Evolutionary conservation across 2,888 invertebrate genomes (phyloP).

Genomic region (Drosophila crucigera): DNA sequence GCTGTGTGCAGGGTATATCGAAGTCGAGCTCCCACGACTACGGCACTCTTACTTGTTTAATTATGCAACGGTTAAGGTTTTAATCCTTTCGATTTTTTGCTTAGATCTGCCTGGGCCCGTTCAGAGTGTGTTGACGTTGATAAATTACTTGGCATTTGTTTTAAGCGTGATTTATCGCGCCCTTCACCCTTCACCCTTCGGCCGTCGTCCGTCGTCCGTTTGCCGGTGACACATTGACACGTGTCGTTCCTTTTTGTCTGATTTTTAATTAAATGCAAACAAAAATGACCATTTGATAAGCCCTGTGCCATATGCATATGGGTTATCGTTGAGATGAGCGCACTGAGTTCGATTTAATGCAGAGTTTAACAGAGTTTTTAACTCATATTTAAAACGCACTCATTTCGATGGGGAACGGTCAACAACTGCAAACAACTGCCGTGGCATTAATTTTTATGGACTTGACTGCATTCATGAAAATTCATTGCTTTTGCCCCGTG

Average conservation of each 20-base stretch:
- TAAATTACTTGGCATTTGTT: constrained; percentile 83
- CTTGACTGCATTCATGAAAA: constrained; percentile 80
- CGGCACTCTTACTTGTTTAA: constrained; percentile 47
- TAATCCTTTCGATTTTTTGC: constrained; percentile 74
- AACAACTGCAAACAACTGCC: constrained; percentile 64
- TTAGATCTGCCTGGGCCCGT: constrained; percentile 33
- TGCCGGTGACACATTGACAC: constrained; percentile 81
- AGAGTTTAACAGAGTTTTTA: constrained; percentile 52
- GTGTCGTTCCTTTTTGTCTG: constrained; percentile 78
- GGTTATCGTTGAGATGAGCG: background rate
- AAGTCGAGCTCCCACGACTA: background rate
- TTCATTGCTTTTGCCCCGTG: constrained; percentile 63
- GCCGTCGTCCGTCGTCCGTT: constrained; percentile 18
- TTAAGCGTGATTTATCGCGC: constrained; percentile 84
- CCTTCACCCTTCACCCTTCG: constrained; percentile 26
- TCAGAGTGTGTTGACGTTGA: constrained; percentile 82
- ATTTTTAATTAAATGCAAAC: constrained; percentile 85
- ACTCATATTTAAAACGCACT: constrained; percentile 77
- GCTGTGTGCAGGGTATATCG: background rate
- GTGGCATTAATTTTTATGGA: constrained; percentile 79
- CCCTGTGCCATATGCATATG: constrained; percentile 27
- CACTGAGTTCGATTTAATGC: constrained; percentile 19
- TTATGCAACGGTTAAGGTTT: constrained; percentile 76
- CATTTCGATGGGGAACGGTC: constrained; percentile 28
- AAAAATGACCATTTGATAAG: constrained; percentile 84